Evolutionary conservation across 2,113 vertebrate genomes (phyloP).

Genomic region (Podiceps cristatus): DNA sequence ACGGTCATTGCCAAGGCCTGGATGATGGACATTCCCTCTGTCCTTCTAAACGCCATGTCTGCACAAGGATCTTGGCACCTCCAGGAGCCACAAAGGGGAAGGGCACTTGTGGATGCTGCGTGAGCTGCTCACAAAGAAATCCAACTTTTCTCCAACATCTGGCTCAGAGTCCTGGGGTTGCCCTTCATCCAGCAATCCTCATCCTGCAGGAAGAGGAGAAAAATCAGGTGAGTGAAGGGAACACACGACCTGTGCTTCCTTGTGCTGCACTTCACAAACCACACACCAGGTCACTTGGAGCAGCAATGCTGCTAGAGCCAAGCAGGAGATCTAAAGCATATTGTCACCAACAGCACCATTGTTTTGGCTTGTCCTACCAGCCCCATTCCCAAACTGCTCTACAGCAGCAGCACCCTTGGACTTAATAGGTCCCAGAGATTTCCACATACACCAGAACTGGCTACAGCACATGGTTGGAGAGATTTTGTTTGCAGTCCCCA

Average conservation of each 20-base stretch:
- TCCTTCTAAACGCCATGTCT: constrained; percentile 87
- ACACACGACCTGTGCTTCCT: background rate
- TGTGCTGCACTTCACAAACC: background rate
- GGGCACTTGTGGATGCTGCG: background rate
- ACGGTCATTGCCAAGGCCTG: constrained; percentile 98
- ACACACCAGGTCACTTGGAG: background rate
- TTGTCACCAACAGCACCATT: background rate
- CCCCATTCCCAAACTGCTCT: background rate
- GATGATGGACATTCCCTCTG: constrained; percentile 91
- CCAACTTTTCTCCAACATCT: background rate
- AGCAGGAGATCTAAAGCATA: background rate
- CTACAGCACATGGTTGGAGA: background rate
- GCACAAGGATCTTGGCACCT: background rate
- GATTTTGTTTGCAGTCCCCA: background rate
- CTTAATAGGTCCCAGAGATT: background rate
- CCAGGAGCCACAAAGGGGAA: background rate
- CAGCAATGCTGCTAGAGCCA: background rate
- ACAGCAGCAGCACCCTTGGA: background rate
- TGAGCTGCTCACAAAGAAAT: background rate
- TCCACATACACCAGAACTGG: background rate
- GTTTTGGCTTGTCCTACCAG: background rate
- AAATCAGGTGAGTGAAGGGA: background rate
- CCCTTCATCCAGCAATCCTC: background rate
- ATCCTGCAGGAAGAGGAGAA: background rate
- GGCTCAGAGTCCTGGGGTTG: background rate